Base-by-base conservation (phyloP, 2,888 invertebrate species). In the Patella pellucida region DNA sequence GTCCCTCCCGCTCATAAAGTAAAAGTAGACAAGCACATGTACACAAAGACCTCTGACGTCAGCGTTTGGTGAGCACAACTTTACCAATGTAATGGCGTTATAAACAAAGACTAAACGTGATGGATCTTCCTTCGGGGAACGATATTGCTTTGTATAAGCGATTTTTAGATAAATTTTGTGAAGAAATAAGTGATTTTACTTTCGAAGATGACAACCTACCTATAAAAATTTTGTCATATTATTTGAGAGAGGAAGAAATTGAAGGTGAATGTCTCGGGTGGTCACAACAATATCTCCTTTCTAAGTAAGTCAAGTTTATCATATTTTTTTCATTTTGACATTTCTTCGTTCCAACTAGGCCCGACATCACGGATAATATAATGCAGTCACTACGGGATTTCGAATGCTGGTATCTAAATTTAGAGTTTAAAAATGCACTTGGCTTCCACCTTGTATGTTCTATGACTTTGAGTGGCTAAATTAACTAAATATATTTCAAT, bases 221-320 rank as follows among this genome's bases (percentile, higher is more conserved):
- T 54, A 71, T 85, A 23, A 81, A 85, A 69, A 69, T 82, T 41
- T 74, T 79, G 12, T 84, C 83, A 68, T 79, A 82, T 19, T 82
- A 77, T 69, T 72, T 89, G 19, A 81, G 80, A 12, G 78, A 80
- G 27, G 81, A 81, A 16, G 89, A 89, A 82, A 73, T 88, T 31
- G 87, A 88, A 78, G 88, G 85, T 71, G 88, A 89, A 81, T 86
- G 86, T 79, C 77, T 88, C 52, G 87, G 87, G 52, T 88, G 87
- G 88, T 82, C 81, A n/a, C 81, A 84, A 69, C 86, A 88, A 72
- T 89, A 86, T 81, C 85, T 89, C 68, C 76, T 82, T 72, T 76
- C 82, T 69, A 82, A 84, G 88, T 88, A 83, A 82, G 84, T 83
- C 54, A 41, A 41, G 41, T 41, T 41, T 41, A 41, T 41, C 9